Evolutionary conservation across 2,797 vertebrate species (phyloP), one percentile per base, ranked within the genome.

Genomic region (Pterois miles): DNA sequence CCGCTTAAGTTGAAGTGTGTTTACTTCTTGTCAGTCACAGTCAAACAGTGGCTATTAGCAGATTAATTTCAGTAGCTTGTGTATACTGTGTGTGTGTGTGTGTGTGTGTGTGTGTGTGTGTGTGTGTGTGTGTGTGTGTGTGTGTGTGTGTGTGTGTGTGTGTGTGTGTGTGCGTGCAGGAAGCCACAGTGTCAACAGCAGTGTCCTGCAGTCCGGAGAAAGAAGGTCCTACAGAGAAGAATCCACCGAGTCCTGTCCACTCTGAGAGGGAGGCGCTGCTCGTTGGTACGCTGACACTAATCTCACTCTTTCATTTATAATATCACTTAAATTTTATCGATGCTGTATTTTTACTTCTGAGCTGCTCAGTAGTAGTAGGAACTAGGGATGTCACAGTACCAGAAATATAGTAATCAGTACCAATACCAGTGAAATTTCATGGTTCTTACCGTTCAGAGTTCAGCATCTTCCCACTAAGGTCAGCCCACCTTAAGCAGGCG

Each of bases 191-290:
- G 0, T 91, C 94, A 25, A 90, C 94, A 6, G 92, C 96, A 75
- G 97, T 96, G 90, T 94, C 95, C 5, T 96, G 96, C 86, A 97
- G 93, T 94, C 96, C 97, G 85, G 97, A 98, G 88, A 97, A 95
- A 67, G 97, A 97, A 29, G 94, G 87, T 46, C 94, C 95, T 0
- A 91, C 89, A 13, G 97, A 98, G 86, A 97, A 93, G 93, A 91
- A 54, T 1, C 56, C 94, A 64, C 90, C 79, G 43, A 96, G 94
- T 81, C 97, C 97, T 0, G 91, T 99, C 84, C 96, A 96, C 72
- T 98, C 97, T 0, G 97, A 98, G 83, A 96, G 97, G 33, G 97
- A 98, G 83, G 97, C 97, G 23, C 92, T 98, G 52, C 92, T 98
- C 16, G 97, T 98, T 18, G 97, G 98, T 98, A 94, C 88, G 97